Evolutionary conservation across 2,797 vertebrate species (phyloP), one percentile per base, ranked within the genome.

Genomic region (Melopsittacus undulatus): DNA sequence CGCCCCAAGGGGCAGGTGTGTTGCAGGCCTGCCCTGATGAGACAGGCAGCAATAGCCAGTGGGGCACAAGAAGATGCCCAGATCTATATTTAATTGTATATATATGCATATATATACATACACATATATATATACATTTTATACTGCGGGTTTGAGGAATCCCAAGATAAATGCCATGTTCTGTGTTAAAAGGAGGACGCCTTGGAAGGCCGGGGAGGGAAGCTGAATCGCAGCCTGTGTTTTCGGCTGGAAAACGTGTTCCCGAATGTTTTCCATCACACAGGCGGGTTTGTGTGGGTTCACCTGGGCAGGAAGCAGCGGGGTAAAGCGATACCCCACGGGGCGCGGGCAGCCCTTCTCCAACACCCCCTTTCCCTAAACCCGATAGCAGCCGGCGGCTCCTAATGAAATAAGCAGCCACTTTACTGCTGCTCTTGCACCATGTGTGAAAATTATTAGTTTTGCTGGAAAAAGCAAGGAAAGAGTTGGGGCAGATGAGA

Each of bases 281-380:
- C 98, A 97, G 97, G 90, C 95, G 24, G 87, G 97, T 97, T 98
- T 99, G 98, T 99, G 98, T 98, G 98, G 98, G 97, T 96, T 98
- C 98, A 98, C 98, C 98, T 98, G 98, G 98, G 98, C 98, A 98
- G 98, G 98, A 99, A 99, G 98, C 97, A 86, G 96, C 40, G 12
- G 97, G 98, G 98, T 98, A 99, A 99, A 98, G 97, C 42, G 98
- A 99, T 98, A 98, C 98, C 97, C 97, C 94, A 82, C 73, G 90
- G 96, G 97, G 98, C 96, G 97, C 97, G 98, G 98, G 98, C 56
- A 92, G 83, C 97, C 96, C 98, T 98, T 98, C 98, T 98, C 98
- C 98, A 89, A 96, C 97, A 96, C 97, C 97, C 97, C 98, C 94
- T 78, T 95, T 96, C 96, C 97, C 91, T 96, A 96, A 97, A 97